Evolutionary conservation across 2,888 invertebrate genomes (phyloP).

Genomic region (Dendrolimus pini): DNA sequence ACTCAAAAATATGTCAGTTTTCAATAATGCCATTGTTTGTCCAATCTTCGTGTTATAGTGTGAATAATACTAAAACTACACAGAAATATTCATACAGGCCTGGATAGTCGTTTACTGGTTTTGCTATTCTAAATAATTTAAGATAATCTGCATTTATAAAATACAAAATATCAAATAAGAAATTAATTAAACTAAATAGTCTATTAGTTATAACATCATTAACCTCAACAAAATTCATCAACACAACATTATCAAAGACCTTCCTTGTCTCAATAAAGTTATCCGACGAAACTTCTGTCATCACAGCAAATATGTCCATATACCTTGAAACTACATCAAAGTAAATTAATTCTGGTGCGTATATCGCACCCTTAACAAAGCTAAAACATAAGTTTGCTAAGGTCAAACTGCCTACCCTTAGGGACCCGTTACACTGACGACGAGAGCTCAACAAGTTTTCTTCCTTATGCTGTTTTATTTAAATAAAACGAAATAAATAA

Average conservation of each 20-base stretch:
- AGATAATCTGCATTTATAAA: no score
- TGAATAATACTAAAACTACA: no score
- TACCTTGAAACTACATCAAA: slow-evolving; percentile 13
- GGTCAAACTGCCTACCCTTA: slow-evolving; percentile 5
- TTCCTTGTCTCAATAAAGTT: not conserved
- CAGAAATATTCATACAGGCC: no score
- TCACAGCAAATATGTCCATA: slow-evolving; percentile 1
- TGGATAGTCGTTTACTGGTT: no score
- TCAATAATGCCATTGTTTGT: no score
- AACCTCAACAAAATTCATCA: not conserved
- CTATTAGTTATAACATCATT: not conserved
- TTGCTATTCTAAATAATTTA: no score
- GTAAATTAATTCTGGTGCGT: slow-evolving; percentile 16
- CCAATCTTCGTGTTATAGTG: no score
- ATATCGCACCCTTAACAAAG: slow-evolving; percentile 12
- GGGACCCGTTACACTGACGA: not conserved
- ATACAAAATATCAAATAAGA: not conserved
- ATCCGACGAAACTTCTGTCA: slow-evolving; percentile 1
- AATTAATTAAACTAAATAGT: not conserved
- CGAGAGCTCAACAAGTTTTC: not conserved
- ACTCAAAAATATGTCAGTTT: no score
- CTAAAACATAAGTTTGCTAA: slow-evolving; percentile 15
- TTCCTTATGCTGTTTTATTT: not conserved
- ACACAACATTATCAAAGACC: not conserved
- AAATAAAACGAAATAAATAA: no score